Conservation (phyloP, 2,113 vertebrate genomes). For the Piprites chloris region DNA sequence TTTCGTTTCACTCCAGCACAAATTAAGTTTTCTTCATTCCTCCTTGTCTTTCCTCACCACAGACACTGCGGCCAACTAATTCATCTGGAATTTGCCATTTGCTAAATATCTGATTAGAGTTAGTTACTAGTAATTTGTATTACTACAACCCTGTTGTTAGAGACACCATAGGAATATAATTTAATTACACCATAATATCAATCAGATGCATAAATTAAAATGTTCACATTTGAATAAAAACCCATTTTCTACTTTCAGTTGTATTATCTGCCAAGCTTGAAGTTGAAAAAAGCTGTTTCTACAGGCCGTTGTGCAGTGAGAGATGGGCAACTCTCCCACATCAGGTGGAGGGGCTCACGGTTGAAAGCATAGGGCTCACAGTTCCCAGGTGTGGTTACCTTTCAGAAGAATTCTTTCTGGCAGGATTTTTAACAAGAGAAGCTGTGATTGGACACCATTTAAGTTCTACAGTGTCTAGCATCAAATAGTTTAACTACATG, state of each 20-base stretch:
- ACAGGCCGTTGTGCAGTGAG: not conserved
- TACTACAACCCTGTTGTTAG: slow-evolving; percentile 53
- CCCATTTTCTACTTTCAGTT: not conserved
- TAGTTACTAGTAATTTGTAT: slow-evolving; percentile 66
- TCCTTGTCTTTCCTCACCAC: not conserved
- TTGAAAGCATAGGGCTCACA: not conserved
- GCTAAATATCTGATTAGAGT: slow-evolving; percentile 64
- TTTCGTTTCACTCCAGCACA: not conserved
- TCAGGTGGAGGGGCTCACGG: not conserved
- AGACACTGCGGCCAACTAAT: not conserved
- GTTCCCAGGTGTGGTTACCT: not conserved
- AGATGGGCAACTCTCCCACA: not conserved
- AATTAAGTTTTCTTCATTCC: not conserved
- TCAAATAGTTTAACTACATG: not conserved
- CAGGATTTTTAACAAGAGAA: not conserved
- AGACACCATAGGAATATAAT: slow-evolving; percentile 40
- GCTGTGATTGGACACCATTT: not conserved
- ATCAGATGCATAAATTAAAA: slow-evolving; percentile 47
- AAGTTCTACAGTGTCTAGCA: not conserved
- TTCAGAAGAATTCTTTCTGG: not conserved
- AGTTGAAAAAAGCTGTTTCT: not conserved
- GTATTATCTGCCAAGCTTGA: not conserved
- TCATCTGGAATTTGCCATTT: slow-evolving; percentile 48
- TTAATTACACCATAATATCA: slow-evolving; percentile 61
- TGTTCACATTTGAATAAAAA: not conserved